These are phyloP conservation scores for Zoroaster sp. DNA, from an alignment of 53 echinoderm and acorn worm species.

Conservation along the genomic window DNA sequence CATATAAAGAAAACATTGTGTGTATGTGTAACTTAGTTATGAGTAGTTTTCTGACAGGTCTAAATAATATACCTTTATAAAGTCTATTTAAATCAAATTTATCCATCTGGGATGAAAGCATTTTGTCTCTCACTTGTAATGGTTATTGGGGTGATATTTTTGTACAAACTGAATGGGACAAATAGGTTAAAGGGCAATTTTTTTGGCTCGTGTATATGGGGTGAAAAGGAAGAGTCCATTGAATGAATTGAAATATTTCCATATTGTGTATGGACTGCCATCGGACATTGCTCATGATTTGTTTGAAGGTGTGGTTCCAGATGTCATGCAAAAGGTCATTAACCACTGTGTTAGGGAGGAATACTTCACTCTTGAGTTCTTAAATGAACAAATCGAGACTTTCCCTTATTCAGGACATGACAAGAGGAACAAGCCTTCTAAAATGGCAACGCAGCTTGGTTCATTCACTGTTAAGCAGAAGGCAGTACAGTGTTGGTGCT, in stretches of 20 bases:
- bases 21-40: too few species aligned
- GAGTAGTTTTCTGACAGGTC: slow-evolving; percentile 48
- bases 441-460: neutral
- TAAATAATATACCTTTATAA: slow-evolving; percentile 34
- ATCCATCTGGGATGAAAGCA: too few species aligned
- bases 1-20: too few species aligned
- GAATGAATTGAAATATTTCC: slow-evolving; percentile 27
- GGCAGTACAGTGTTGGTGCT: slow-evolving; percentile 39
- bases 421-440: slow-evolving; percentile 29
- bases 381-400: slow-evolving; percentile 25
- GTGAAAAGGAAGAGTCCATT: slow-evolving; percentile 17
- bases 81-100: neutral
- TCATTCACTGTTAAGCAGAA: neutral
- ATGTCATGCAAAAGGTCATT: slow-evolving; percentile 13
- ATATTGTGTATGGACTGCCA: slow-evolving; percentile 30
- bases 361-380: slow-evolving; percentile 27
- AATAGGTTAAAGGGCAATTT: too few species aligned
- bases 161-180: too few species aligned
- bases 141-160: too few species aligned
- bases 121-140: too few species aligned
- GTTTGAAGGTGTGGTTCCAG: slow-evolving; percentile 55
- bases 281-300: slow-evolving; percentile 44
- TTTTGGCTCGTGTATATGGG: slow-evolving; percentile 28
- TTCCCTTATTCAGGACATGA: slow-evolving; percentile 33
- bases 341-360: slow-evolving; percentile 28